A percentile compares a stretch with the other conserved stretches of the same genome.
phyloP scores from a whole-genome alignment of 2,797 vertebrate genomes.

The Gymnopithys bicolor region DNA sequence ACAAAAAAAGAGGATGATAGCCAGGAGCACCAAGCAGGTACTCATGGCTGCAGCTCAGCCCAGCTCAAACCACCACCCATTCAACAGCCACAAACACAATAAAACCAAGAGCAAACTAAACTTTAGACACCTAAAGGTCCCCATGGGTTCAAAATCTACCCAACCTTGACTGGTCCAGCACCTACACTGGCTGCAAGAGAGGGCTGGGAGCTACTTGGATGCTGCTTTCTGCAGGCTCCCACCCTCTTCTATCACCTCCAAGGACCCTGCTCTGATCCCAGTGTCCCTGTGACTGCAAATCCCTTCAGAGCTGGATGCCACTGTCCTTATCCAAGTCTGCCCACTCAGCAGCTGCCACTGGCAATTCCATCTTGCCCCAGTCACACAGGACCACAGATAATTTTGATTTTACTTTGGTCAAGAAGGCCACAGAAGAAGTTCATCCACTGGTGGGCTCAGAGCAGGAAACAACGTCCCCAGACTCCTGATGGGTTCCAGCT shows the following conservation, averaged over 20 bases:
- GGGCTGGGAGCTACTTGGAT: not conserved
- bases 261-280: not conserved
- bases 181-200: not conserved
- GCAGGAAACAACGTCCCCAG: not conserved
- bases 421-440: not conserved
- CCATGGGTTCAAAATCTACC: not conserved
- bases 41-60: not conserved
- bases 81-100: not conserved
- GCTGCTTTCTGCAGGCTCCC: not conserved
- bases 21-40: not conserved
- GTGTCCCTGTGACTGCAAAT: not conserved
- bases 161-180: not conserved
- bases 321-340: not conserved
- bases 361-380: not conserved
- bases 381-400: not conserved
- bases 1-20: not conserved
- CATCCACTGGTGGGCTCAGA: not conserved
- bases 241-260: not conserved
- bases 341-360: not conserved
- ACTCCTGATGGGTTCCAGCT: constrained; percentile 24
- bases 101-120: not conserved
- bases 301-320: not conserved
- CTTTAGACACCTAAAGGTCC: not conserved
- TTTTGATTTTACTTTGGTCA: not conserved
- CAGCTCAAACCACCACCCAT: not conserved